Percentiles rank a stretch among this genome's conserved stretches.
These are phyloP conservation scores for Pangasius larnaudii DNA, from an alignment of 2,797 vertebrate genomes.

Conservation along the genomic window DNA sequence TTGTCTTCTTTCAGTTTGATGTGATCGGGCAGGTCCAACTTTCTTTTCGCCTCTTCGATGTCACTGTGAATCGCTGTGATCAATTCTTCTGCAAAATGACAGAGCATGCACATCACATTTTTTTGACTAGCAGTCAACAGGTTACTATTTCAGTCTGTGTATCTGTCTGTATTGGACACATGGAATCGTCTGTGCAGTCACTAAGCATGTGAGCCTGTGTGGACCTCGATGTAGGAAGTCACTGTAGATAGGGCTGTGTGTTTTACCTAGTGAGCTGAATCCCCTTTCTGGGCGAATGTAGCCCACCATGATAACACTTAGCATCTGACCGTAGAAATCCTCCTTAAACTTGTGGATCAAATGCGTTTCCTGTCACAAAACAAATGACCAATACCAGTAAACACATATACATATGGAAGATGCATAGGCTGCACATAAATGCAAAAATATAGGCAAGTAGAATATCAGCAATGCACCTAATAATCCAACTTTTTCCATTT, in stretches of 20 bases:
- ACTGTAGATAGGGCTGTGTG: neutral
- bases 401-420: neutral
- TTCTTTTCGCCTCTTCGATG: slow-evolving; percentile 87
- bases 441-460: neutral
- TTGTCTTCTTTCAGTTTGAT: slow-evolving; percentile 86
- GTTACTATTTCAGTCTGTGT: neutral
- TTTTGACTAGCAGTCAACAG: neutral
- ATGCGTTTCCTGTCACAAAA: slow-evolving; percentile 86
- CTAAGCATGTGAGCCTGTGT: too few species aligned
- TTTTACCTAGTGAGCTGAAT: slow-evolving; percentile 88
- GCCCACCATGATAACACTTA: slow-evolving; percentile 89
- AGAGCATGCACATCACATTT: neutral
- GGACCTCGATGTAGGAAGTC: neutral
- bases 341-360: slow-evolving; percentile 93
- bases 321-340: slow-evolving; percentile 92
- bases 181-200: neutral
- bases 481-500: neutral
- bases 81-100: slow-evolving; percentile 82
- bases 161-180: neutral
- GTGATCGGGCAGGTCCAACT: slow-evolving; percentile 88
- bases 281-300: slow-evolving; percentile 95
- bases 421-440: neutral
- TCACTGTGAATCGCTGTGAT: slow-evolving; percentile 89
- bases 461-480: neutral
- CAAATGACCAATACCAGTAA: neutral